Conservation (phyloP, 2,113 vertebrate species). For the Micromys minutus region DNA sequence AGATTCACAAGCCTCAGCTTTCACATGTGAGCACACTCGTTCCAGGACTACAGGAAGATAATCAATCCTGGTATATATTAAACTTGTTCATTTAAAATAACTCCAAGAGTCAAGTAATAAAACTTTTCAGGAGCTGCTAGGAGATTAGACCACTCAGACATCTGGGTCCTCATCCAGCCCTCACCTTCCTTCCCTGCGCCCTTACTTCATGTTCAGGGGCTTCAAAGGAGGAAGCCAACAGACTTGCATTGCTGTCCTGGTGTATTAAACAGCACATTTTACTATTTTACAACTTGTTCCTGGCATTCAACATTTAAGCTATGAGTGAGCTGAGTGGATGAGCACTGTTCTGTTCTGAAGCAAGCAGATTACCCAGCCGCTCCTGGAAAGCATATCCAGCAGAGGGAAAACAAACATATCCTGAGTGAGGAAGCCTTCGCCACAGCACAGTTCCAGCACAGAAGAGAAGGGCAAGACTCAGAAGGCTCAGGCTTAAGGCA, state of each 20-base stretch:
- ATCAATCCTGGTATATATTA: no score
- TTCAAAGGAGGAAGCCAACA: neutral
- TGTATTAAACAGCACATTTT: neutral
- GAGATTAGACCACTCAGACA: neutral
- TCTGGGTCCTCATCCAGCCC: neutral
- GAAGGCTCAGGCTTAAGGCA: neutral
- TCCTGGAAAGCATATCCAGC: neutral
- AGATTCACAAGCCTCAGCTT: neutral
- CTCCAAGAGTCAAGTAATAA: no score
- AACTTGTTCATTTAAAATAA: no score
- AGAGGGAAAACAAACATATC: no score
- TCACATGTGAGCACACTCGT: neutral
- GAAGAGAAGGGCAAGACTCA: neutral
- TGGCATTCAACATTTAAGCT: constrained; percentile 7
- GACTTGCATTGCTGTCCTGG: neutral
- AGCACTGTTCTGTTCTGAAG: neutral
- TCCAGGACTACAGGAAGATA: neutral
- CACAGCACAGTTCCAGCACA: neutral
- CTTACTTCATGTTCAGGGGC: neutral
- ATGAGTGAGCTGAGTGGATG: neutral
- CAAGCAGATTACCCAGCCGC: neutral
- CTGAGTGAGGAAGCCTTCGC: neutral
- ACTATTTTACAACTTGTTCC: neutral
- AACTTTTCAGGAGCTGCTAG: neutral
- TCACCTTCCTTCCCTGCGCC: neutral